A percentile compares a stretch with the other conserved stretches of the same genome.
Evolutionary conservation across 2,888 invertebrate species (phyloP).

Genomic region (Calameuta idolon): DNA sequence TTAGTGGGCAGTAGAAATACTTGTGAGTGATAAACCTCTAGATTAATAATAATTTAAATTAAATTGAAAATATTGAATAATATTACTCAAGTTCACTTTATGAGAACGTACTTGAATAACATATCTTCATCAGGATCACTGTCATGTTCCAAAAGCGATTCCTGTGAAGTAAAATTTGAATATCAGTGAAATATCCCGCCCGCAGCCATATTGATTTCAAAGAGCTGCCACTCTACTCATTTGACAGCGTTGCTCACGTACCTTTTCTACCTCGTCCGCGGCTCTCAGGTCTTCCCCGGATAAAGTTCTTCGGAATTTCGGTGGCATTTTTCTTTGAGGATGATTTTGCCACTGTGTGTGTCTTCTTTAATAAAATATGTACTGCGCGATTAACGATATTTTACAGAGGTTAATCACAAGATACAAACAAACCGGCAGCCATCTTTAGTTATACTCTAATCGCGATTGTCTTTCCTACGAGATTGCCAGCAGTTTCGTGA

Average conservation of each 20-base stretch:
- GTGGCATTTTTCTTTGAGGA: conserved; percentile 37
- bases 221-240: conserved; percentile 11
- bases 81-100: neutral
- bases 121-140: conserved; percentile 61
- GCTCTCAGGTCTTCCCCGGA: conserved; percentile 48
- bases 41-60: neutral
- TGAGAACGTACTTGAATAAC: conserved; percentile 52
- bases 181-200: conserved; percentile 29
- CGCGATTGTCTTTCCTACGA: neutral
- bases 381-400: neutral
- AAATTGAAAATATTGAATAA: neutral
- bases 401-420: neutral
- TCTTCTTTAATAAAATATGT: neutral
- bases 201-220: conserved; percentile 1
- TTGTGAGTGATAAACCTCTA: neutral
- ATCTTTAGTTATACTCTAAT: neutral
- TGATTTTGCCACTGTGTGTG: neutral
- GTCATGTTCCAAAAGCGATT: conserved; percentile 58
- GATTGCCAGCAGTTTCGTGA: neutral
- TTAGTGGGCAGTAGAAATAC: neutral
- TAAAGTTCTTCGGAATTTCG: conserved; percentile 46
- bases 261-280: conserved; percentile 56
- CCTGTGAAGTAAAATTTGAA: conserved; percentile 42
- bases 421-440: neutral
- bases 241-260: conserved; percentile 27